Evolutionary conservation across 30 jellyfish, hydroid and myxozoan genomes (phyloP), one percentile per base, ranked within the genome.

Genomic region (Hydractinia echinata): DNA sequence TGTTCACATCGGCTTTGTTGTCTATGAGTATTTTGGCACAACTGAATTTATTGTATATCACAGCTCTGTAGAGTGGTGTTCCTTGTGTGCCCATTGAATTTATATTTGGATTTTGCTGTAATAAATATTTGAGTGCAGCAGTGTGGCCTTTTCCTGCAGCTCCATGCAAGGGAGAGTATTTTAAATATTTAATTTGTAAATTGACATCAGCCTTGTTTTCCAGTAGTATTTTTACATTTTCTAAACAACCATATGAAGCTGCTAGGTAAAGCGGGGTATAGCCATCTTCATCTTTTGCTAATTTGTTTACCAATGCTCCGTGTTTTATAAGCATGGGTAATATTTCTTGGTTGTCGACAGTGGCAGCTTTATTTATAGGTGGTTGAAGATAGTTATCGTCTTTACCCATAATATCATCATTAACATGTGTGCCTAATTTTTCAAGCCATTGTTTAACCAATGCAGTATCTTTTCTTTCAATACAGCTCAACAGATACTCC

Each of bases 191-290:
- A 4, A 71, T 71, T 60, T 71, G 81, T 15, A 50, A 8, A 20
- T 71, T 50, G 5, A 71, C 81, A 20, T 71, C 55, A 15, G 81
- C 81, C 49, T 60, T 60, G 9, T 71, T 71, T 20, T 71, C 16
- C 49, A 48, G 5, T 71, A 71, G 61, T n/a, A 71, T 6, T 71
- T 50, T 20, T 20, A 58, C 81, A 71, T 20, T 30, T 8, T 71
- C 51, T 60, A 71, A 20, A 48, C 8, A 5, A 6, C 81, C 81
- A 71, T 52, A 20, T 0, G 55, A 54, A 9, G 61, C 55, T 7
- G 81, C 81, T 66, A 71, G 18, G 67, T n/a, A 71, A 8, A 71
- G n/a, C 10, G 81, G 69, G 11, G 81, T 71, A 20, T 71, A 19
- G 9, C 81, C 81, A n/a, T 19, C 81, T 7, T 30, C 81, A 50